Base-by-base conservation (phyloP, 2,113 vertebrate species). In the Notothenia coriiceps region DNA sequence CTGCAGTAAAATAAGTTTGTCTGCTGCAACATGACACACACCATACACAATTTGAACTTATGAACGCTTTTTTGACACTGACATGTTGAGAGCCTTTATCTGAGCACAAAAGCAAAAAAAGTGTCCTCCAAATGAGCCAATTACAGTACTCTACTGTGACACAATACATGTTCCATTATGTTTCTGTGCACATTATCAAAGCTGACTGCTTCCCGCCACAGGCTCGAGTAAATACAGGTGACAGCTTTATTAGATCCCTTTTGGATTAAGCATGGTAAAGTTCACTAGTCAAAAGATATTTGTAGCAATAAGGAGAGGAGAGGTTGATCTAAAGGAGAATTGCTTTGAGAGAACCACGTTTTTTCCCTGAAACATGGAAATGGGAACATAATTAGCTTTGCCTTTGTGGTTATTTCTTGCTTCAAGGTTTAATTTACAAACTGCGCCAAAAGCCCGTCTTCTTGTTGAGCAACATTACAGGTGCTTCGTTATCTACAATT, bases 211-310 rank as follows among this genome's bases (percentile, higher is more conserved):
- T n/a, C 49, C 35, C 0, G 5, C 9, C 29, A 59, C 11, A 29
- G 35, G 52, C 17, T 22, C 20, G 46, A 18, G 47, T 84, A 44
- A 62, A 75, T 17, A 62, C 59, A 68, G 62, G 43, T 66, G 66
- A 71, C 35, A 29, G 51, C 65, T 60, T 56, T 57, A 57, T 18
- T 11, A 43, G 40, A 54, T 61, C 51, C 3, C 3, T 10, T 66
- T 64, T 49, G 20, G 65, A 66, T 43, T 70, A 22, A 35, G 44
- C 47, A 62, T 62, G 10, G 8, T 55, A 29, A 80, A 20, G 14
- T 62, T 22, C 49, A 74, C 47, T 46, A 52, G n/a, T 79, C 46
- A 33, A 47, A 67, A 57, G 11, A 43, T 22, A 79, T 67, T 29
- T 62, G 46, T 54, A 50, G 50, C 17, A 46, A 15, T 40, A 60